Percentiles rank a stretch among this genome's conserved stretches.
Evolutionary conservation across 92 coral and sea anemone genomes (phyloP).

Genomic region (Heliopora coerulea): DNA sequence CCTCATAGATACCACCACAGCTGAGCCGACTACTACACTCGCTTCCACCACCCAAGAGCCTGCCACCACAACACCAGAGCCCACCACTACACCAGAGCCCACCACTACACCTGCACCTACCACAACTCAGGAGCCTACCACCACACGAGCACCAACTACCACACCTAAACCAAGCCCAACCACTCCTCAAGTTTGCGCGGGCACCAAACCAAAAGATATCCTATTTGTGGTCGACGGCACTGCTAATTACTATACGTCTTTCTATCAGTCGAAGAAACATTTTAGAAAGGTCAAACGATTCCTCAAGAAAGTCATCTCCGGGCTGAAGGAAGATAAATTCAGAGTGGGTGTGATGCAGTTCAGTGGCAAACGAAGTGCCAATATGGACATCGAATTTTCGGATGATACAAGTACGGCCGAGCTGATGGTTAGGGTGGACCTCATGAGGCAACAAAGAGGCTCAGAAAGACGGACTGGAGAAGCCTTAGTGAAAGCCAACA

Average conservation of each 20-base stretch:
- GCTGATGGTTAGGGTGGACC: neutral
- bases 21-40: no score
- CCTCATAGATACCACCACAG: no score
- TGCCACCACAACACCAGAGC: neutral
- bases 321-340: conserved; percentile 1
- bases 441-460: conserved; percentile 12
- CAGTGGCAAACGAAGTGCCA: neutral
- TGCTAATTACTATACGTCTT: neutral
- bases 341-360: conserved; percentile 35
- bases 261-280: neutral
- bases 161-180: neutral
- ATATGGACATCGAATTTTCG: conserved; percentile 20
- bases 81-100: neutral
- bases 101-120: neutral
- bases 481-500: conserved; percentile 27
- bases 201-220: conserved; percentile 18
- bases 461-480: neutral
- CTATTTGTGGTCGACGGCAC: conserved; percentile 38
- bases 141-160: neutral
- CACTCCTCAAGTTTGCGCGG: conserved; percentile 3
- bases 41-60: no score
- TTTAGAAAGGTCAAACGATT: conserved; percentile 1
- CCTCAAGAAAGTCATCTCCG: neutral
- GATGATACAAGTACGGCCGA: neutral
- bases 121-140: neutral